A percentile compares a stretch with the other conserved stretches of the same genome.
These are phyloP conservation scores for Monochamus alternatus DNA, from an alignment of 2,888 invertebrate species.

Conservation along the genomic window DNA sequence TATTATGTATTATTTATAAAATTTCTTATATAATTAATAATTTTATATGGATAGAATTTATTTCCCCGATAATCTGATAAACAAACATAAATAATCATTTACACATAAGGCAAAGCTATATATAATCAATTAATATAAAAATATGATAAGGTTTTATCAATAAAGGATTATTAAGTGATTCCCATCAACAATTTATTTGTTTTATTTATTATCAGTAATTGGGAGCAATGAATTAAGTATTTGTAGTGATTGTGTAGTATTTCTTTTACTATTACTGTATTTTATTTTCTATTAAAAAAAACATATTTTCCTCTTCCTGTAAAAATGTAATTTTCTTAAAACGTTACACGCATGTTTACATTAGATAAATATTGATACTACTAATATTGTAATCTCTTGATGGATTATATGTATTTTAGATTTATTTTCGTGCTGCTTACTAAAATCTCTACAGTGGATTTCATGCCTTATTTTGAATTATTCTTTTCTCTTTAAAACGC, in stretches of 20 bases:
- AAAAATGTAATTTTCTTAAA: conserved; percentile 13
- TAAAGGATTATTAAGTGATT: conserved; percentile 36
- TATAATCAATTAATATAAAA: conserved; percentile 28
- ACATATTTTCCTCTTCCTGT: background rate
- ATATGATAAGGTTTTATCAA: conserved; percentile 33
- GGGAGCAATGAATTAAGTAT: conserved; percentile 12
- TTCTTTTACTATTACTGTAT: background rate
- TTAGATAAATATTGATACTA: conserved; percentile 6
- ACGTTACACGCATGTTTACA: conserved; percentile 4
- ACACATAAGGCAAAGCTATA: conserved; percentile 21
- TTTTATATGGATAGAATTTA: conserved; percentile 18
- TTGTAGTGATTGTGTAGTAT: background rate
- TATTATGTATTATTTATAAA: no score
- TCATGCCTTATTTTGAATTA: no score
- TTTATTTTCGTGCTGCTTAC: background rate
- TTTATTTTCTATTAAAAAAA: background rate
- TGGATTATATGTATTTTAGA: conserved; percentile 7
- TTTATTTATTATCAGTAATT: conserved; percentile 28
- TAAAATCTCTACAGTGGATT: background rate
- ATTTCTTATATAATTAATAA: conserved; percentile 5
- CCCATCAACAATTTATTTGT: conserved; percentile 22
- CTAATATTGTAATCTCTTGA: conserved; percentile 4
- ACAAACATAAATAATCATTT: conserved; percentile 32
- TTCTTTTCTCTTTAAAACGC: no score
- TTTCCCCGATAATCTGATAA: conserved; percentile 28